Evolutionary conservation across 2,888 invertebrate genomes (phyloP).

Genomic region (Caenorhabditis sp.): DNA sequence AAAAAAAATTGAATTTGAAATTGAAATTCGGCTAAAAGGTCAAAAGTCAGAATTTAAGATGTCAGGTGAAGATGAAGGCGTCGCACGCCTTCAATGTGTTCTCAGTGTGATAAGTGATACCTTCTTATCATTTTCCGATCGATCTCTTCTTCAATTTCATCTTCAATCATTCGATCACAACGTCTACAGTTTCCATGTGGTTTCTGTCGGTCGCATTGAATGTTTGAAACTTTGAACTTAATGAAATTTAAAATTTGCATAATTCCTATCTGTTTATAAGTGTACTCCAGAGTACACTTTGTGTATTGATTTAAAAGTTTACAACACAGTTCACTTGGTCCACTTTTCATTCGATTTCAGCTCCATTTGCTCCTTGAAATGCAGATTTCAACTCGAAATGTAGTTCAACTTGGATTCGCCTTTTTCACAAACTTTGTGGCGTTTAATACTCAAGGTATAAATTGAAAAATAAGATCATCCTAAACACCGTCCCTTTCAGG

Average conservation of each 20-base stretch:
- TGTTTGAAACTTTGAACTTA: no score
- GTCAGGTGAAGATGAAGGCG: no score
- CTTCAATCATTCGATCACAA: background rate
- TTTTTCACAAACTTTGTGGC: conserved; percentile 98
- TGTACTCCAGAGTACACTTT: no score
- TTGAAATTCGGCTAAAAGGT: no score
- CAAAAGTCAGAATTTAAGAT: no score
- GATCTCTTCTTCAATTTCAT: background rate
- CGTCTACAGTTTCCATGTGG: background rate
- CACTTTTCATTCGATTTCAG: background rate
- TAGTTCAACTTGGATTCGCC: conserved; percentile 92
- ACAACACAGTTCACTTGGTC: no score
- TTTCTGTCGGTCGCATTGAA: no score
- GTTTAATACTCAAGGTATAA: conserved; percentile 93
- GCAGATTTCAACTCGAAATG: conserved; percentile 86
- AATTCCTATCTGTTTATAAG: no score
- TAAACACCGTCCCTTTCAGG: conserved; percentile 42
- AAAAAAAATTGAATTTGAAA: no score
- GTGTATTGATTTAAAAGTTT: conserved; percentile 1
- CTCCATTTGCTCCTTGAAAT: no score
- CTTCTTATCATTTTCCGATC: background rate
- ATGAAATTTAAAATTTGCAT: background rate
- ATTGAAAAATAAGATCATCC: background rate
- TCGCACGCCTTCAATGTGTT: background rate
- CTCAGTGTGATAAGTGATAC: background rate